phyloP scores from a whole-genome alignment of 2,888 invertebrate species.

The Norana najaformis region DNA sequence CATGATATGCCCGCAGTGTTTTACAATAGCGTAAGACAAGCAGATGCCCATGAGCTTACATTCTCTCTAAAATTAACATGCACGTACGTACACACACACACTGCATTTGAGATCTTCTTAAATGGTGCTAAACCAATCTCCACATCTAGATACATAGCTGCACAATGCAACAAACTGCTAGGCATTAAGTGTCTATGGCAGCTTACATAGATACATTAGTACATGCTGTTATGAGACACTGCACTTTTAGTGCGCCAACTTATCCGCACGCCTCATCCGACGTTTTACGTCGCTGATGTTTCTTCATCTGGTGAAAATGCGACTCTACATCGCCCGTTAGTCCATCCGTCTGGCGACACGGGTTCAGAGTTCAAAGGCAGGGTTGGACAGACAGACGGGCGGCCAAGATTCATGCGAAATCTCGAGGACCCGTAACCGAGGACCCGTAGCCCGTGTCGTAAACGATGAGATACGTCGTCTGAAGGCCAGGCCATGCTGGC shows the following conservation, averaged over 20 bases:
- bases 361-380: too few species aligned
- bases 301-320: slow-evolving; percentile 3
- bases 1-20: background rate
- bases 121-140: too few species aligned
- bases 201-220: background rate
- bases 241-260: background rate
- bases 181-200: background rate
- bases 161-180: too few species aligned
- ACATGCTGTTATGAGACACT: background rate
- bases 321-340: background rate
- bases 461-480: background rate
- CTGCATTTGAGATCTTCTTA: too few species aligned
- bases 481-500: background rate
- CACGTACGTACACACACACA: too few species aligned
- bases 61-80: too few species aligned
- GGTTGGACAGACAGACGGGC: background rate
- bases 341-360: background rate
- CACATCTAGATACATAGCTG: too few species aligned
- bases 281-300: background rate
- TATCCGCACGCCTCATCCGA: background rate
- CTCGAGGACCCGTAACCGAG: background rate
- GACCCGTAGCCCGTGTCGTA: slow-evolving; percentile 1
- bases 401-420: background rate
- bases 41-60: too few species aligned
- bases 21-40: background rate